phyloP scores from a whole-genome alignment of 2,113 vertebrate species.

The Oplegnathus fasciatus region DNA sequence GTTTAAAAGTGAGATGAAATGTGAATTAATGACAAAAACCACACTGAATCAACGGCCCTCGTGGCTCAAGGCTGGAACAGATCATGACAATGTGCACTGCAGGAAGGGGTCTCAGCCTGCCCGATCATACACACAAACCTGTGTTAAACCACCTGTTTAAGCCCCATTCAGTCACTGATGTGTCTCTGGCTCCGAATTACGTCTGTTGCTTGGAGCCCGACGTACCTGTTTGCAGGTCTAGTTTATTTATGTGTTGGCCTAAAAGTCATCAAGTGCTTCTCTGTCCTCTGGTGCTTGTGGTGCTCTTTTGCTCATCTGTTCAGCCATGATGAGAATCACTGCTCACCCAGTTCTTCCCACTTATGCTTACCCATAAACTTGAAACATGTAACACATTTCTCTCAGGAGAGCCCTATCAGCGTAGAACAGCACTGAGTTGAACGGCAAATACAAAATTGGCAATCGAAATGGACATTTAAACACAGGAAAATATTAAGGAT shows the following conservation, averaged over 20 bases:
- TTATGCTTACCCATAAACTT: background rate
- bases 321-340: background rate
- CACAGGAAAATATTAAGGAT: conserved; percentile 32
- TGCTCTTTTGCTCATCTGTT: background rate
- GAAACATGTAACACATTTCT: background rate
- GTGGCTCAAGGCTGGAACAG: background rate
- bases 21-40: background rate
- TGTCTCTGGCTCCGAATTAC: background rate
- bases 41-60: background rate
- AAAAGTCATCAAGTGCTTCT: background rate
- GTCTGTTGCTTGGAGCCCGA: background rate
- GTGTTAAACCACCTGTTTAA: too few species aligned
- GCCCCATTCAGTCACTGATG: background rate
- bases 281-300: background rate
- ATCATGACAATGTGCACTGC: background rate
- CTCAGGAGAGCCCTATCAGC: background rate
- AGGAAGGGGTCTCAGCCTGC: background rate
- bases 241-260: conserved; percentile 8
- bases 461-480: conserved; percentile 16
- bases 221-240: background rate
- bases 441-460: conserved; percentile 1
- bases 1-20: background rate
- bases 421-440: background rate
- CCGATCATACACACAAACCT: background rate
- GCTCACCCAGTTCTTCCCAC: background rate